A percentile compares a stretch with the other conserved stretches of the same genome.
phyloP scores from a whole-genome alignment of 2,113 vertebrate species.

The Tachycineta bicolor region DNA sequence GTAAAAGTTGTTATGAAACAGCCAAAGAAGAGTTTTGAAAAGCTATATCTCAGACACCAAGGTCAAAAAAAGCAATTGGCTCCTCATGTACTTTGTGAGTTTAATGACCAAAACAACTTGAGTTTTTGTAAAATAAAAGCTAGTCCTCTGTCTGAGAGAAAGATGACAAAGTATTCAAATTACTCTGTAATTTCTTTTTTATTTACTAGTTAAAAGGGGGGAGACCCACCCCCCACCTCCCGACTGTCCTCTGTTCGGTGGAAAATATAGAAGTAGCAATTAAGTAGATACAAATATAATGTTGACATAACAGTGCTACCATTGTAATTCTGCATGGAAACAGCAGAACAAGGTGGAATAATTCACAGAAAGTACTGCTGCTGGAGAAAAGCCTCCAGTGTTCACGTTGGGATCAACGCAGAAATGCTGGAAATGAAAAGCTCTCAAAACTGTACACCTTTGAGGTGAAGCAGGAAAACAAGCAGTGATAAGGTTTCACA shows the following conservation, averaged over 20 bases:
- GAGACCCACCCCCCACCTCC: rapidly evolving
- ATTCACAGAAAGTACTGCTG: neutral
- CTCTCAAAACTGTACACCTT: neutral
- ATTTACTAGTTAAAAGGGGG: neutral
- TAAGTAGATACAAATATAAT: neutral
- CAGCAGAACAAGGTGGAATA: neutral
- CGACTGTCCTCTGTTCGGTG: neutral
- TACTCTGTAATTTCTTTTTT: neutral
- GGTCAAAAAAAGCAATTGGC: neutral
- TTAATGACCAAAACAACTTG: neutral
- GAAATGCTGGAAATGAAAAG: neutral
- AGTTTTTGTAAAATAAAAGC: neutral
- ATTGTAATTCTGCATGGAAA: neutral
- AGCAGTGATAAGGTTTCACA: neutral
- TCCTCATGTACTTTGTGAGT: neutral
- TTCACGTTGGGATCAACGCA: neutral
- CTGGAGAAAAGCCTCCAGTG: neutral
- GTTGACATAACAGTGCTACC: neutral
- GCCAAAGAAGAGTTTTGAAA: neutral
- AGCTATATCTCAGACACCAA: neutral
- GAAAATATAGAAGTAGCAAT: neutral
- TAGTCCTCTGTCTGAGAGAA: neutral
- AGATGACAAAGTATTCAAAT: neutral
- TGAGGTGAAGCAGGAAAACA: neutral
- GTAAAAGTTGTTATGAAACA: neutral